These are phyloP conservation scores for Acleris emargana DNA, from an alignment of 2,888 invertebrate species.

Conservation along the genomic window DNA sequence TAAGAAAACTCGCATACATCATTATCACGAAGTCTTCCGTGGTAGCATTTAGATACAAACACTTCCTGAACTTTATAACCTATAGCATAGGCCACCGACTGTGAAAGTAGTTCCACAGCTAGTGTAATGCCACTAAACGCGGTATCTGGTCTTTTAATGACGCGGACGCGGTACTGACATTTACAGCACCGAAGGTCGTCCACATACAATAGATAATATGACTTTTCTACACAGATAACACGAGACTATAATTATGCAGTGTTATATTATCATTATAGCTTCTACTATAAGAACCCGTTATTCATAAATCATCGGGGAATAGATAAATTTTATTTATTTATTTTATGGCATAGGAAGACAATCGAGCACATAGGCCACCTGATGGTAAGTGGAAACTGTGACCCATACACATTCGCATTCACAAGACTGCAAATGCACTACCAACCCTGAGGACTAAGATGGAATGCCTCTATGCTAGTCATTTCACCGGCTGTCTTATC, in stretches of 20 bases:
- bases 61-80: constrained; percentile 24
- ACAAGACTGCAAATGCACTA: too few species aligned
- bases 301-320: constrained; percentile 9
- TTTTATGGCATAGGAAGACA: too few species aligned
- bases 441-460: too few species aligned
- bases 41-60: constrained; percentile 23
- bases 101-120: constrained; percentile 55
- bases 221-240: constrained; percentile 47
- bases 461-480: too few species aligned
- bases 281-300: constrained; percentile 26
- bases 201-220: constrained; percentile 62
- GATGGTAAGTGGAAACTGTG: too few species aligned
- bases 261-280: constrained; percentile 12
- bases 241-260: constrained; percentile 4
- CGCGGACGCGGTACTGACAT: constrained; percentile 60
- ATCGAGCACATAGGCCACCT: too few species aligned
- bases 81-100: constrained; percentile 37
- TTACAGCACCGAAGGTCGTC: constrained; percentile 64
- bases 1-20: constrained; percentile 26
- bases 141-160: constrained; percentile 51
- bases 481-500: too few species aligned
- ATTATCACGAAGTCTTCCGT: constrained; percentile 30
- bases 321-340: too few species aligned
- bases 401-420: too few species aligned
- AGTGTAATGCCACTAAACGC: constrained; percentile 54